Conservation (phyloP, 1,140 invertebrate species). For the Plodia interpunctella region DNA sequence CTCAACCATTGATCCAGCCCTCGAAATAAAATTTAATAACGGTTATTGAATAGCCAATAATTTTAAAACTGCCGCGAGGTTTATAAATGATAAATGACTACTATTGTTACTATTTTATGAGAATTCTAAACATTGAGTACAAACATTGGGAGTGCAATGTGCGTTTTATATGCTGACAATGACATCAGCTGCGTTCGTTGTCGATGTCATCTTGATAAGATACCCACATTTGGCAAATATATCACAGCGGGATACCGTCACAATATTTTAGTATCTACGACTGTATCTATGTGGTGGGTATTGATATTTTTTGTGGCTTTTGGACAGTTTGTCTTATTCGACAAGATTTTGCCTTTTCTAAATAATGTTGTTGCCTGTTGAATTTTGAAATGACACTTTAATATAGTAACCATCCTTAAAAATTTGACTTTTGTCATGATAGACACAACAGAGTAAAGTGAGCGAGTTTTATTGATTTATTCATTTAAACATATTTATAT, state of each 20-base stretch:
- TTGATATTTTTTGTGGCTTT: constrained; percentile 39
- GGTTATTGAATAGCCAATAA: constrained; percentile 23
- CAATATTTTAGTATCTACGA: constrained; percentile 69
- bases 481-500: too few relatives aligned
- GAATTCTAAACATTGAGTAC: constrained; percentile 13
- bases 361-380: background rate
- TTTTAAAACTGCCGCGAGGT: constrained; percentile 23
- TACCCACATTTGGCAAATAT: constrained; percentile 72
- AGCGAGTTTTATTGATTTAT: too few relatives aligned
- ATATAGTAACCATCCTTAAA: background rate
- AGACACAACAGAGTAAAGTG: too few relatives aligned
- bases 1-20: background rate
- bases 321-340: background rate
- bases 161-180: constrained; percentile 29
- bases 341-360: background rate
- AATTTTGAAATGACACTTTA: constrained; percentile 1
- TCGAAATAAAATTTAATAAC: constrained; percentile 19
- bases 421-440: background rate
- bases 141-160: constrained; percentile 32
- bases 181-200: constrained; percentile 50
- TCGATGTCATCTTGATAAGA: constrained; percentile 61
- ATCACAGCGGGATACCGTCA: constrained; percentile 68
- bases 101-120: constrained; percentile 26
- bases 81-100: constrained; percentile 34
- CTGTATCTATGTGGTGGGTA: constrained; percentile 48